Evolutionary conservation across 2,113 vertebrate genomes (phyloP).

Genomic region (Eublepharis macularius): DNA sequence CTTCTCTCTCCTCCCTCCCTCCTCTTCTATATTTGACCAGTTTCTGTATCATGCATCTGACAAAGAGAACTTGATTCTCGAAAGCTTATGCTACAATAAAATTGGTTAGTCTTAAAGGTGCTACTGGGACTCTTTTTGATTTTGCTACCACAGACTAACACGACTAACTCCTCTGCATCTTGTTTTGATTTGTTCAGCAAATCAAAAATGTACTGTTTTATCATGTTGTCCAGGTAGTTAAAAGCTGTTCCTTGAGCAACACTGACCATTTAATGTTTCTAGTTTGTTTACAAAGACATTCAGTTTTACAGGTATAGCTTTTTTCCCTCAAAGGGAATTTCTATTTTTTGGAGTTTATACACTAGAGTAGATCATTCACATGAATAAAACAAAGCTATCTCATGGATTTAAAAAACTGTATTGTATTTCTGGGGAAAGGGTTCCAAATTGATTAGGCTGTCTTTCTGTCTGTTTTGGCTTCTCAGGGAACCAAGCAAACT

Average conservation of each 20-base stretch:
- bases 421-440: background rate
- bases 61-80: too few species aligned
- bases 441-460: background rate
- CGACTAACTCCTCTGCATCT: too few species aligned
- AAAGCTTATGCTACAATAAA: too few species aligned
- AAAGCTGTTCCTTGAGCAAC: background rate
- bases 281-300: too few species aligned
- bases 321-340: background rate
- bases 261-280: background rate
- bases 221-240: background rate
- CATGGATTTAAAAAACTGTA: background rate
- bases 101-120: too few species aligned
- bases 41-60: too few species aligned
- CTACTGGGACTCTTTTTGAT: too few species aligned
- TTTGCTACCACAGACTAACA: too few species aligned
- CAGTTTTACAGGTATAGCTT: background rate
- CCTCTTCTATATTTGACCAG: too few species aligned
- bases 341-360: background rate
- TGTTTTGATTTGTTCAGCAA: background rate
- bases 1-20: too few species aligned
- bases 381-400: background rate
- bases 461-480: background rate
- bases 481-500: background rate
- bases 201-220: background rate
- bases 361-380: background rate